Conservation (phyloP, 2,113 vertebrate species). For the Channa argus region DNA sequence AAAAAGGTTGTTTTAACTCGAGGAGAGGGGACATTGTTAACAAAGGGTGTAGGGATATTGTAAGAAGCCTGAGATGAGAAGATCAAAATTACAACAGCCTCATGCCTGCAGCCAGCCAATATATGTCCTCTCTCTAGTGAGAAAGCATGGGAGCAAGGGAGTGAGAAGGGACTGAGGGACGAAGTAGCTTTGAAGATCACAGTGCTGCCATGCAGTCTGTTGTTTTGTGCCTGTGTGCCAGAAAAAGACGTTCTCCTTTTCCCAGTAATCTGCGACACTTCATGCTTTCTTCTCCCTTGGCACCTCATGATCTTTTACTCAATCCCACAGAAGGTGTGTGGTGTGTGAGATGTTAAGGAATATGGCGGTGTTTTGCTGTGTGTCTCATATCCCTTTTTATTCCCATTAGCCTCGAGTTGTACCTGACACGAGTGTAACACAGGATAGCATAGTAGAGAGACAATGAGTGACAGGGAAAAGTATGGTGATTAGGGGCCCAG, state of each 20-base stretch:
- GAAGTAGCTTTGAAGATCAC: constrained; percentile 65
- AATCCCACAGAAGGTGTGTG: constrained; percentile 11
- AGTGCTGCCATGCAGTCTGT: constrained; percentile 36
- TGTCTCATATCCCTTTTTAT: constrained; percentile 40
- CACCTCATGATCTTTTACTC: constrained; percentile 31
- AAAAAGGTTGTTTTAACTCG: constrained; percentile 29
- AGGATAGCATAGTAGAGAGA: constrained; percentile 2
- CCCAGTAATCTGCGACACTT: constrained; percentile 35
- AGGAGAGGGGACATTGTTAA: not conserved
- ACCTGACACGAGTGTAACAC: constrained; percentile 12
- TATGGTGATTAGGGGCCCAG: constrained; percentile 20
- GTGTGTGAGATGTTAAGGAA: constrained; percentile 7
- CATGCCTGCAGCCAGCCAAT: constrained; percentile 48
- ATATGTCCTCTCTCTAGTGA: constrained; percentile 31
- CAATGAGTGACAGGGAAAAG: constrained; percentile 29
- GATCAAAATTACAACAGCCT: constrained; percentile 41
- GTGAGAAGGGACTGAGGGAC: constrained; percentile 34
- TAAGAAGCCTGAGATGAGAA: constrained; percentile 4
- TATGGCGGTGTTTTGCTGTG: not conserved
- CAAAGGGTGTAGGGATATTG: not conserved
- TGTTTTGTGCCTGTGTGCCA: constrained; percentile 26
- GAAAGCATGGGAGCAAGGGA: constrained; percentile 32
- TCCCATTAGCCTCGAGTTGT: constrained; percentile 54
- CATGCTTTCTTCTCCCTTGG: constrained; percentile 44
- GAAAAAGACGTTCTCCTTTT: constrained; percentile 18